These are phyloP conservation scores for Ips typographus DNA, from an alignment of 1,140 invertebrate species.

Conservation along the genomic window DNA sequence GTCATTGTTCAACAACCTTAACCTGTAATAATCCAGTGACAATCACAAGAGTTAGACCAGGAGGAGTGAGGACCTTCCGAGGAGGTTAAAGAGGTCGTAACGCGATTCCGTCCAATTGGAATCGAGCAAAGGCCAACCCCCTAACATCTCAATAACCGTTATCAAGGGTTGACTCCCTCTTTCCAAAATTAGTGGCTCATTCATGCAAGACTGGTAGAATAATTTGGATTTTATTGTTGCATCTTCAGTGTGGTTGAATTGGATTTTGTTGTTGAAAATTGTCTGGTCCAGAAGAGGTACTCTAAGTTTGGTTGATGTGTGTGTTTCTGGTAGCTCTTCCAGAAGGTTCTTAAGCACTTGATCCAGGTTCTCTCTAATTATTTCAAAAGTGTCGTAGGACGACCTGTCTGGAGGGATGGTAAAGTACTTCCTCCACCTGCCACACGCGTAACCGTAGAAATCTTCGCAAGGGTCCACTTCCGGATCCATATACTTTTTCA, in stretches of 20 bases:
- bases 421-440: slow-evolving; percentile 80
- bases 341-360: slow-evolving; percentile 68
- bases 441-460: slow-evolving; percentile 90
- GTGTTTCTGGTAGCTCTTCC: slow-evolving; percentile 49
- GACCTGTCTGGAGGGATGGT: slow-evolving; percentile 83
- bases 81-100: slow-evolving; percentile 76
- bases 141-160: slow-evolving; percentile 70
- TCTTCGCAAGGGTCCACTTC: slow-evolving; percentile 82
- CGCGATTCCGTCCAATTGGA: slow-evolving; percentile 61
- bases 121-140: slow-evolving; percentile 82
- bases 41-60: neutral
- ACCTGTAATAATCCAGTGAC: slow-evolving; percentile 20
- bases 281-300: neutral
- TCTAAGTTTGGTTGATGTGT: neutral
- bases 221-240: slow-evolving; percentile 74
- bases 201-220: slow-evolving; percentile 83
- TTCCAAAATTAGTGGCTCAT: slow-evolving; percentile 68
- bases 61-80: slow-evolving; percentile 47
- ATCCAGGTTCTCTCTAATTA: slow-evolving; percentile 75
- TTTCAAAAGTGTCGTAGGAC: slow-evolving; percentile 80
- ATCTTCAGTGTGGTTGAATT: slow-evolving; percentile 50
- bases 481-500: slow-evolving; percentile 77
- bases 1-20: slow-evolving; percentile 82
- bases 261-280: slow-evolving; percentile 12
- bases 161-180: slow-evolving; percentile 72